phyloP scores from a whole-genome alignment of 2,888 invertebrate genomes.

The Drosophila peninsularis region DNA sequence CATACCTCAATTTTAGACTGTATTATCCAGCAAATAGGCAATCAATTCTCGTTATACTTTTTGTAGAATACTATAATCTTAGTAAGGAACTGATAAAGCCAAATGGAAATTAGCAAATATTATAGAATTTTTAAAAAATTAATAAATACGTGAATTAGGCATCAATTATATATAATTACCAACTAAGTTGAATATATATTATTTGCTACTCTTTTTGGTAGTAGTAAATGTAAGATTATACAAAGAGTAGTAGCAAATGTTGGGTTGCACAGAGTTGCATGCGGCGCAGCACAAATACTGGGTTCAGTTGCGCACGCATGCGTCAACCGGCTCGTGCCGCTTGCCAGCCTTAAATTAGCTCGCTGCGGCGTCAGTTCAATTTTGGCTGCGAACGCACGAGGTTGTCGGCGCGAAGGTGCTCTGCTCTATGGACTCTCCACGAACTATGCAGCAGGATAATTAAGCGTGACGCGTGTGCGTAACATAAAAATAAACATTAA shows the following conservation, averaged over 20 bases:
- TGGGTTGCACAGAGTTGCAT: slow-evolving; percentile 39
- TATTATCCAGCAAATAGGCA: slow-evolving; percentile 27
- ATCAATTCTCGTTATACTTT: slow-evolving; percentile 3
- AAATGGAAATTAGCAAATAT: background rate
- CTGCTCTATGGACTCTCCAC: background rate
- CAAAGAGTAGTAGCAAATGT: background rate
- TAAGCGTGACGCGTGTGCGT: slow-evolving; percentile 80
- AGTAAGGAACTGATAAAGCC: slow-evolving; percentile 1
- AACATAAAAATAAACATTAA: slow-evolving; percentile 76
- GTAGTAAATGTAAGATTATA: too few species aligned
- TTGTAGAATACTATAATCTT: slow-evolving; percentile 2
- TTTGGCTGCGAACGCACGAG: slow-evolving; percentile 53
- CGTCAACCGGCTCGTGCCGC: slow-evolving; percentile 31
- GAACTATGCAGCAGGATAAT: slow-evolving; percentile 67
- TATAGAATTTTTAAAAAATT: background rate
- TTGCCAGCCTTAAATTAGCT: slow-evolving; percentile 60
- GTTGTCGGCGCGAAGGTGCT: slow-evolving; percentile 40
- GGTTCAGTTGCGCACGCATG: slow-evolving; percentile 52
- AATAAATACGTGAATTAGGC: too few species aligned
- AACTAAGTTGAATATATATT: background rate
- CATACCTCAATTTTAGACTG: slow-evolving; percentile 83
- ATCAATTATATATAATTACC: background rate
- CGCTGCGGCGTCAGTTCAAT: slow-evolving; percentile 58
- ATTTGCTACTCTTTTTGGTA: background rate
- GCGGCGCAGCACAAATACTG: slow-evolving; percentile 35